These are phyloP conservation scores for Thecocarcelia acutangulata DNA, from an alignment of 2,888 invertebrate genomes.

Conservation along the genomic window DNA sequence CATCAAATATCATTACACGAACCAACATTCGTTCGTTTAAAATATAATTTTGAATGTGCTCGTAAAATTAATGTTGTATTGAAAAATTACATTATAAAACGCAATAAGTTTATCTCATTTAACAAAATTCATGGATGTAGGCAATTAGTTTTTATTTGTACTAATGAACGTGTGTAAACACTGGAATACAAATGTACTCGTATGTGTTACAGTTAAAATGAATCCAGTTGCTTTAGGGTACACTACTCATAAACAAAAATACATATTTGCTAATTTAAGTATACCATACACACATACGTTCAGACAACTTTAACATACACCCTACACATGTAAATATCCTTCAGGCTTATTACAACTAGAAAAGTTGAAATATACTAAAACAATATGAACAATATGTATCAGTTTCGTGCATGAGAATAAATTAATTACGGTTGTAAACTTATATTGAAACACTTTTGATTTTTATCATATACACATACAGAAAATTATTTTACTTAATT, in stretches of 20 bases:
- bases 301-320: too few relatives aligned
- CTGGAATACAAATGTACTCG: too few relatives aligned
- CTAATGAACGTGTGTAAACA: not conserved
- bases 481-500: too few relatives aligned
- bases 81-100: constrained; percentile 60
- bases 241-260: constrained; percentile 7
- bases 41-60: not conserved
- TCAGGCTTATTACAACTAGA: not conserved
- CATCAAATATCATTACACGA: too few relatives aligned
- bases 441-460: too few relatives aligned
- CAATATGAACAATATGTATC: too few relatives aligned
- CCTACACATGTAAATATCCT: not conserved
- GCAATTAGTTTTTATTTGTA: constrained; percentile 51
- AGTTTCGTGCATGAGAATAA: too few relatives aligned
- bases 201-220: constrained; percentile 2
- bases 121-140: constrained; percentile 26
- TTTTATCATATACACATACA: too few relatives aligned
- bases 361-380: not conserved
- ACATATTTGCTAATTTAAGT: not conserved
- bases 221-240: constrained; percentile 46
- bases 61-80: constrained; percentile 30
- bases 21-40: too few relatives aligned
- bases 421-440: too few relatives aligned
- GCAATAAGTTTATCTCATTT: constrained; percentile 46
- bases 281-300: too few relatives aligned